Base-by-base conservation (phyloP, 2,797 vertebrate genomes). In the Coluber constrictor region DNA sequence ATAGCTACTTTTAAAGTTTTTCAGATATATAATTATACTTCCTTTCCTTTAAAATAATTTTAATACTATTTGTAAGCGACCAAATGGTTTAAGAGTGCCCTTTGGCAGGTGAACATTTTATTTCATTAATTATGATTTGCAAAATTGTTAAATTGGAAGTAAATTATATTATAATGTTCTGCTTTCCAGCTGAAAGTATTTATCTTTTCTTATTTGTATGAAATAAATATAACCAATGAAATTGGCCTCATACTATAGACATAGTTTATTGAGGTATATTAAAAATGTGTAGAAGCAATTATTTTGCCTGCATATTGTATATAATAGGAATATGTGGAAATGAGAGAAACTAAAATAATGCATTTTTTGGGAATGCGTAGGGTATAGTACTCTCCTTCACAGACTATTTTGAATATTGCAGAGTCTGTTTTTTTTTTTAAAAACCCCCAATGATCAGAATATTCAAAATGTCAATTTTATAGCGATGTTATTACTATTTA, bases 21-120 rank as follows among this genome's bases (percentile, higher is more conserved):
- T 37, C 1, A 5, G 32, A 32, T 43, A 88, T 90, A 51, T 61
- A 56, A 51, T 88, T 88, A 90, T 87, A 15, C 59, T 92, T 37
- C 61, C 20, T 55, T 88, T 83, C 56, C 87, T 90, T 88, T 83
- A 66, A 92, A 90, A 88, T 37, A 37, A 16, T 43, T 83, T 88
- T 90, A 90, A 88, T 63, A 88, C 74, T 87, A 90, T 83, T 47
- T 66, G 32, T 59, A 74, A 90, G n/a, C 61, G n/a, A 87, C 86
- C 27, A 83, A 88, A 88, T 92, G 60, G 29, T 90, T 94, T 86
- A 74, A 90, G n/a, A 60, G 37, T 90, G 5, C n/a, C 61, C 25
- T 32, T 88, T 79, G 56, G 63, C 56, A 88, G 15, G 7, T 4
- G 27, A 43, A 1, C 60, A 55, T 55, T 90, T 92, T 55, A 94